Conservation (phyloP, 2,797 vertebrate species). For the Chelonia mydas region DNA sequence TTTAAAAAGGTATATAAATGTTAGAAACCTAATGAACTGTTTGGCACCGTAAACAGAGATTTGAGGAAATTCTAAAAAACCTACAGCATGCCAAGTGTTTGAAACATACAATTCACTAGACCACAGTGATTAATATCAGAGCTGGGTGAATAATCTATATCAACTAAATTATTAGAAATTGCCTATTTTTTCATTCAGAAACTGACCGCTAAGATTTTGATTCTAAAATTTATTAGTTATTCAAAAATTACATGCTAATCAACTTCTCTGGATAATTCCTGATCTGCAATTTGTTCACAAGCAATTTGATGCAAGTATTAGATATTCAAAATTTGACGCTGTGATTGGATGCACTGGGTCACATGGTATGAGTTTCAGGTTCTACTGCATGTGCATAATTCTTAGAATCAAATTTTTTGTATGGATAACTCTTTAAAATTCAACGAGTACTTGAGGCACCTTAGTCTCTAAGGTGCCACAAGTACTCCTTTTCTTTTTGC, state of each 20-base stretch:
- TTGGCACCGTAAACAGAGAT: accelerated
- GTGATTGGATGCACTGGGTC: accelerated
- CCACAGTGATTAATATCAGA: background rate
- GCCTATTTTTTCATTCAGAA: background rate
- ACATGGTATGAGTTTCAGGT: background rate
- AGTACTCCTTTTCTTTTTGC: background rate
- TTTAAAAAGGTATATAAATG: background rate
- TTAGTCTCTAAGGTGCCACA: too few relatives aligned
- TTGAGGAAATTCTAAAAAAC: background rate
- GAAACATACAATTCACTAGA: background rate
- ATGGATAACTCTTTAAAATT: background rate
- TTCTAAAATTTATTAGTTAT: background rate
- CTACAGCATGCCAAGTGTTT: background rate
- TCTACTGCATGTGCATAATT: background rate
- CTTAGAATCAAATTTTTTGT: background rate
- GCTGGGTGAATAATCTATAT: background rate
- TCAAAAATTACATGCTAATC: background rate
- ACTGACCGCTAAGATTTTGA: background rate
- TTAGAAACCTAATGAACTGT: background rate
- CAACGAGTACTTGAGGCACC: too few relatives aligned
- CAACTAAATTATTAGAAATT: background rate
- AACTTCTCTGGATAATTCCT: background rate
- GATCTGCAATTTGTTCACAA: background rate
- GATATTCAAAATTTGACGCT: accelerated
- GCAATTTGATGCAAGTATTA: background rate